Evolutionary conservation across 2,797 vertebrate species (phyloP), one percentile per base, ranked within the genome.

Genomic region (Helicolenus hilgendorfi): DNA sequence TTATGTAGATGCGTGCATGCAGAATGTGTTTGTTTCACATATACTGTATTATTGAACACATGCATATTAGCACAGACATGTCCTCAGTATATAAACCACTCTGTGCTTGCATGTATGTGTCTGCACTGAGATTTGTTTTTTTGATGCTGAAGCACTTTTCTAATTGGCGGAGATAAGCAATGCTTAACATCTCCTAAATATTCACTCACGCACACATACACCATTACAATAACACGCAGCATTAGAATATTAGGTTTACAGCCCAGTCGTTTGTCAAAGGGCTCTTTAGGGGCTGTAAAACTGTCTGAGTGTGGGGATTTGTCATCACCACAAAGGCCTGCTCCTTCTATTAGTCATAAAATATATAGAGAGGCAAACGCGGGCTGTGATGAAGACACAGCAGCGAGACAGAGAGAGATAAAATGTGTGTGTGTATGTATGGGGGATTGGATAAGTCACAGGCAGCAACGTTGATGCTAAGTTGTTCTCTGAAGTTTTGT

Each of bases 271-370:
- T 97, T 97, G 95, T 98, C 96, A 97, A 96, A 96, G 96, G 96
- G 98, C 97, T 98, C 98, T 98, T 98, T 98, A 98, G 97, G 96
- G 97, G 98, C 98, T 97, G 90, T 99, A 99, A 99, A 99, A 96
- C 97, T 98, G 98, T 98, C 98, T 94, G 90, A 93, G 95, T 94
- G 94, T 94, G 93, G 97, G 98, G 97, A 98, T 98, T 98, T 98
- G 98, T 98, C 98, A 98, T 94, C 95, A 93, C 73, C 97, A 98
- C 97, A 97, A 98, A 98, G 95, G 95, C 97, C 96, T 93, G 95
- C 96, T 98, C 97, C 98, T 97, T 91, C 97, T 97, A 97, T 98
- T 98, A 98, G 98, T 97, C 97, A 98, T 98, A 97, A 98, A 98
- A 98, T 97, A 97, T 94, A 97, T 96, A 96, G 95, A 96, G 96